Base-by-base conservation (phyloP, 2,888 invertebrate genomes). In the Lottia scabra region DNA sequence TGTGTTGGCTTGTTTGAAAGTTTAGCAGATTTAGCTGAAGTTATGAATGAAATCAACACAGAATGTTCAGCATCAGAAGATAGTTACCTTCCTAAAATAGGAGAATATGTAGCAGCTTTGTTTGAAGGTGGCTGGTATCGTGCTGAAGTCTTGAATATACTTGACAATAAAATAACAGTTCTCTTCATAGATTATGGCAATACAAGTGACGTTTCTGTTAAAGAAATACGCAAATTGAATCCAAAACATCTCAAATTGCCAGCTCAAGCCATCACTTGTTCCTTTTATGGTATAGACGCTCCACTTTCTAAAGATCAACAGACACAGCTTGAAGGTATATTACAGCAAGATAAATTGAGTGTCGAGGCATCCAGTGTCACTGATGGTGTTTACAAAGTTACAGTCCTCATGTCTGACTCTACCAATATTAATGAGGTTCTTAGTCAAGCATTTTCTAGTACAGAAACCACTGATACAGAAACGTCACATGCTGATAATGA, bases 111-210 rank as follows among this genome's bases (percentile, higher is more conserved):
- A 1, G 76, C 71, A 13, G 78, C 76, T 0, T 56, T 67, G 65
- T 80, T 67, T 68, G 75, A 77, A 43, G 76, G 75, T 6, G 63
- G 65, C 0, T 80, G 79, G 79, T 80, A 78, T 62, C 65, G 79
- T 13, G 78, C 75, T n/a, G 63, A 46, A 56, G 73, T 75, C 19
- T 48, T 74, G 5, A 79, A 79, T 23, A 71, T 75, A 8, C 72
- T 75, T 10, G 78, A 72, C 6, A 43, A 74, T 3, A 71, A 68
- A n/a, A 79, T 75, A n/a, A 72, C 71, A 15, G 83, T 88, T 2
- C 78, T 75, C 63, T 87, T 84, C 75, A 79, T 89, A 38, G 89
- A 89, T 74, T 89, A 85, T 78, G 89, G 89, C 1, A 87, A 87
- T 66, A 71, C 63, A 26, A 85, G 82, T n/a, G 66, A 62, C 2